Evolutionary conservation across 2,888 invertebrate species (phyloP).

Genomic region (Rhingia rostrata): DNA sequence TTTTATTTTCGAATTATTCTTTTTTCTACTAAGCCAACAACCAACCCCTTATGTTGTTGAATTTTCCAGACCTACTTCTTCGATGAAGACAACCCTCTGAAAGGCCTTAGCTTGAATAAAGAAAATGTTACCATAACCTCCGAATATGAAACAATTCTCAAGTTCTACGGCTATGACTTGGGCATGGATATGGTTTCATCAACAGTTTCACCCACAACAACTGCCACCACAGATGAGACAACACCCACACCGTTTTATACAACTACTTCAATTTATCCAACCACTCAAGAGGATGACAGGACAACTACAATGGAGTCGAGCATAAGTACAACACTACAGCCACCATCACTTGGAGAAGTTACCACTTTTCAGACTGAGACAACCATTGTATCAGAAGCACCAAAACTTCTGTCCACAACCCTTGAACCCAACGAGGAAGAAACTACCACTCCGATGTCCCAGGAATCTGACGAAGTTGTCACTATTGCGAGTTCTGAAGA

Average conservation of each 20-base stretch:
- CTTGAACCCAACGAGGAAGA: conserved; percentile 74
- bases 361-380: conserved; percentile 75
- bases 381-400: conserved; percentile 46
- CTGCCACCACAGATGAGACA: conserved; percentile 9
- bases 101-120: conserved; percentile 90
- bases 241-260: conserved; percentile 55
- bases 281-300: conserved; percentile 14
- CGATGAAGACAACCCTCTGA: conserved; percentile 91
- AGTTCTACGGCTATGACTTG: conserved; percentile 92
- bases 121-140: conserved; percentile 89
- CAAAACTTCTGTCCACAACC: conserved; percentile 74
- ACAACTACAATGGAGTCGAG: conserved; percentile 20
- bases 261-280: conserved; percentile 15
- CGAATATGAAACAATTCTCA: conserved; percentile 89
- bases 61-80: conserved; percentile 90
- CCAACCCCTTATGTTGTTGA: not conserved
- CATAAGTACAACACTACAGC: conserved; percentile 52
- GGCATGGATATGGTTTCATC: conserved; percentile 82
- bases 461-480: conserved; percentile 54
- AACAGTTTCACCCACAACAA: conserved; percentile 66
- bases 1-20: too few relatives aligned
- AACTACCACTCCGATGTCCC: conserved; percentile 50
- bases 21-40: too few relatives aligned
- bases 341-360: conserved; percentile 80
- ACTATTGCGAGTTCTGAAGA: conserved; percentile 28